phyloP scores from a whole-genome alignment of 2,113 vertebrate genomes.

The Aphelocoma coerulescens region DNA sequence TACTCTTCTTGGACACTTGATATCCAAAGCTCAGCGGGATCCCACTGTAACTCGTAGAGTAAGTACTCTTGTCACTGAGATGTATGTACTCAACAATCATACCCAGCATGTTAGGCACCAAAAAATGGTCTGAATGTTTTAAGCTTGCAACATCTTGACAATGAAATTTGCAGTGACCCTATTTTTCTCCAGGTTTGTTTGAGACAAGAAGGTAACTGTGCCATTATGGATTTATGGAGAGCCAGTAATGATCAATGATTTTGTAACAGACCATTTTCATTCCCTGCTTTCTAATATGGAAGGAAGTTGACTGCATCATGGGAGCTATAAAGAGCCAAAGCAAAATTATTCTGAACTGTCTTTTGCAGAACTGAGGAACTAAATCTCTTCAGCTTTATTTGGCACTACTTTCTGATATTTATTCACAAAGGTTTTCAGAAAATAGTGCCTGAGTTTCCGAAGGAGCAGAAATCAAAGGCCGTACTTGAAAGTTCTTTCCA shows the following conservation, averaged over 20 bases:
- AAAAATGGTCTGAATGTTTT: not conserved
- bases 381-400: not conserved
- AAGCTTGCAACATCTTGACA: not conserved
- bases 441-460: not conserved
- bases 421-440: not conserved
- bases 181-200: not conserved
- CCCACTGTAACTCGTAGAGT: constrained; percentile 89
- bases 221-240: not conserved
- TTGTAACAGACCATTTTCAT: not conserved
- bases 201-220: not conserved
- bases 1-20: constrained; percentile 90
- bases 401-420: not conserved
- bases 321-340: not conserved
- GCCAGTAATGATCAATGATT: not conserved
- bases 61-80: constrained; percentile 13
- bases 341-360: not conserved
- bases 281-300: not conserved
- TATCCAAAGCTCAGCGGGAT: constrained; percentile 87
- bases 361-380: not conserved
- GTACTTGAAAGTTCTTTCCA: not conserved
- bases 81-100: not conserved
- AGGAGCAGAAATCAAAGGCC: not conserved
- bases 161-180: not conserved
- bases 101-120: not conserved
- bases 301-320: not conserved